Evolutionary conservation across 2,888 invertebrate genomes (phyloP).

Genomic region (Acrobasis suavella): DNA sequence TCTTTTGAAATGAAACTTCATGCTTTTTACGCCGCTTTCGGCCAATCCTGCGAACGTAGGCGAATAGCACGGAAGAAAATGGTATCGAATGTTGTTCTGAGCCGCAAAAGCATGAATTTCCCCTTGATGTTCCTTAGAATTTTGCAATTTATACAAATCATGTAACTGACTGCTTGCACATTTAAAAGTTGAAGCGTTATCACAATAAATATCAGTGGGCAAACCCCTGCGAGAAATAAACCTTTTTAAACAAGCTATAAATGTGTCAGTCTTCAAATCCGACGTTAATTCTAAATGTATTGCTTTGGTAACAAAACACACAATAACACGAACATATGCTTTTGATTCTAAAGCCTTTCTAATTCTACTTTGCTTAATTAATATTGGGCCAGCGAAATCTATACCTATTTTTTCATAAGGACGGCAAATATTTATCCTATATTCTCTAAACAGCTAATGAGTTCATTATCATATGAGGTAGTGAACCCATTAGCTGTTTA

Average conservation of each 20-base stretch:
- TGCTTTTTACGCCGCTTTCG: not conserved
- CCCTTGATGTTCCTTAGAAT: too few relatives aligned
- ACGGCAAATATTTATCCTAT: constrained; percentile 17
- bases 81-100: not conserved
- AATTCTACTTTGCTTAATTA: constrained; percentile 6
- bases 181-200: too few relatives aligned
- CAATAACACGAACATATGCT: constrained; percentile 15
- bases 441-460: too few relatives aligned
- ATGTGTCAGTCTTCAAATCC: not conserved
- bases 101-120: not conserved
- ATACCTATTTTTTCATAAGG: constrained; percentile 19
- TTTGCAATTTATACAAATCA: too few relatives aligned
- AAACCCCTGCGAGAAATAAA: too few relatives aligned
- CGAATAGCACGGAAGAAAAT: not conserved
- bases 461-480: too few relatives aligned
- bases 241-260: not conserved
- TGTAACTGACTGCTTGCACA: too few relatives aligned
- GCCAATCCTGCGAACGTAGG: not conserved
- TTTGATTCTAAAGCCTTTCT: constrained; percentile 10
- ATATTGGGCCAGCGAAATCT: constrained; percentile 17
- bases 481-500: too few relatives aligned
- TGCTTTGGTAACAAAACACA: constrained; percentile 22
- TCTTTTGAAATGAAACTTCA: not conserved
- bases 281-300: constrained; percentile 23
- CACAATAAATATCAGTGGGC: too few relatives aligned